These are phyloP conservation scores for Promerops cafer DNA, from an alignment of 2,113 vertebrate genomes.

Conservation along the genomic window DNA sequence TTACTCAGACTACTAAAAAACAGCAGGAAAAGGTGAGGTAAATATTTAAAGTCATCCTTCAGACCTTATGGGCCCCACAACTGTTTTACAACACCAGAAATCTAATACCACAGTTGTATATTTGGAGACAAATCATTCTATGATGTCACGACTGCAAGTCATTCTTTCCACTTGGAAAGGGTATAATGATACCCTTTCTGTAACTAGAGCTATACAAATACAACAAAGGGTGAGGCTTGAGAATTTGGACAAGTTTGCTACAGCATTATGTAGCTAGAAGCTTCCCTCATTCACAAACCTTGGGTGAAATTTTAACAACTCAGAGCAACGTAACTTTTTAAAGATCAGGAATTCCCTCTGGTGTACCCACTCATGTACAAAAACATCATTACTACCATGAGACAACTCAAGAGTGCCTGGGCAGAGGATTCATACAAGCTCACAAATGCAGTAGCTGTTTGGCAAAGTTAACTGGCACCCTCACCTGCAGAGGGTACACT, in stretches of 20 bases:
- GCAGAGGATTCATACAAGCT: background rate
- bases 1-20: background rate
- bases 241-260: background rate
- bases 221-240: background rate
- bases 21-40: background rate
- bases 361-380: background rate
- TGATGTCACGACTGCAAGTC: background rate
- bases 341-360: background rate
- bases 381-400: rapidly evolving
- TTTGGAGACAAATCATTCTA: background rate
- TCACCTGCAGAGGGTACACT: rapidly evolving
- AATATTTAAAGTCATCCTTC: background rate
- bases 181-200: background rate
- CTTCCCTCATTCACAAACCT: background rate
- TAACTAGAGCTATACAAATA: background rate
- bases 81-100: background rate
- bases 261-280: background rate
- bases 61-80: background rate
- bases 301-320: background rate
- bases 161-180: background rate
- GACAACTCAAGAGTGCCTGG: background rate
- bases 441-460: background rate
- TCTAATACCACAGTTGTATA: background rate
- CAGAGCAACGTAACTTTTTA: background rate
- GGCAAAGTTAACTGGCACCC: background rate